These are phyloP conservation scores for Octonoba sinensis DNA, from an alignment of 2,888 invertebrate species.

Conservation along the genomic window DNA sequence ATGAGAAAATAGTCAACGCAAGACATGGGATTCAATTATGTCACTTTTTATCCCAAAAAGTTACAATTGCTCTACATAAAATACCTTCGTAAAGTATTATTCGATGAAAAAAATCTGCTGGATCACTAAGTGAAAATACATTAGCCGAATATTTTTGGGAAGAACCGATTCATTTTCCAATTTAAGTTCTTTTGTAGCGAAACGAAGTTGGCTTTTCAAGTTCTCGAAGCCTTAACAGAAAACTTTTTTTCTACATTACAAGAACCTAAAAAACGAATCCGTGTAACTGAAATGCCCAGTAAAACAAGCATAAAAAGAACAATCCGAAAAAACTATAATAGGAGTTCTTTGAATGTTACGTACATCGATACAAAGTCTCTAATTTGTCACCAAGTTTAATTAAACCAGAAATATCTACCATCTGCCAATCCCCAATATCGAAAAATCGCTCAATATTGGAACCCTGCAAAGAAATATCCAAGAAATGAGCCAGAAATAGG, in stretches of 20 bases:
- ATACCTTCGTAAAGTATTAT: too few relatives aligned
- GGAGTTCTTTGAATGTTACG: constrained; percentile 32
- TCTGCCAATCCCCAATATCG: constrained; percentile 61
- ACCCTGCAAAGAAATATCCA: constrained; percentile 34
- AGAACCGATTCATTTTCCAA: too few relatives aligned
- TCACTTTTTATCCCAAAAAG: too few relatives aligned
- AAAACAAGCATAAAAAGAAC: constrained; percentile 4
- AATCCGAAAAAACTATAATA: constrained; percentile 11
- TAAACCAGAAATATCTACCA: constrained; percentile 57
- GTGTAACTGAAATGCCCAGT: not conserved
- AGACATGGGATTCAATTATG: too few relatives aligned
- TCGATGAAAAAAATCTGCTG: too few relatives aligned
- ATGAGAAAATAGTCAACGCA: too few relatives aligned
- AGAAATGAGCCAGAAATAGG: constrained; percentile 37
- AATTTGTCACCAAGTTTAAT: constrained; percentile 64
- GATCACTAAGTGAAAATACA: too few relatives aligned
- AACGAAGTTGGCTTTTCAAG: too few relatives aligned
- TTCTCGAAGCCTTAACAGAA: not conserved
- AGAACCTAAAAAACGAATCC: not conserved
- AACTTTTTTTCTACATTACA: constrained; percentile 1
- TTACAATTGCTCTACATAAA: too few relatives aligned
- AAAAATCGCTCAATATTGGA: constrained; percentile 58
- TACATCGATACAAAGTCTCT: constrained; percentile 38
- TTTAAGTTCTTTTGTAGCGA: too few relatives aligned
- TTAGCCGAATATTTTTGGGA: too few relatives aligned